Evolutionary conservation across 1,140 invertebrate species (phyloP).

Genomic region (Holcopasites calliopsidis): DNA sequence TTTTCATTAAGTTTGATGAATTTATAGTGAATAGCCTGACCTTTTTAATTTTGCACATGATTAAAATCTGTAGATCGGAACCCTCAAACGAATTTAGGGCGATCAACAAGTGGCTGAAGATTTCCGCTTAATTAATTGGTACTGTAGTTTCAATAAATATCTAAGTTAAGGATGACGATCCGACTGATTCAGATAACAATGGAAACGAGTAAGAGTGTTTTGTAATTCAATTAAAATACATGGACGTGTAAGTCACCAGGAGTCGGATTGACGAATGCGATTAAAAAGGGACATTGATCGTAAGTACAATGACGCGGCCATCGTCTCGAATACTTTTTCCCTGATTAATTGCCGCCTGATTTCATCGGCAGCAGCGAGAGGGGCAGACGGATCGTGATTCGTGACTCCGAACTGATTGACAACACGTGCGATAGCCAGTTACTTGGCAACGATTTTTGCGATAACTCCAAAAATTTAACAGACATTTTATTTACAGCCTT

Average conservation of each 20-base stretch:
- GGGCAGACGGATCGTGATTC: background rate
- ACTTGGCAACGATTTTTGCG: background rate
- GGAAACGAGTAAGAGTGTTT: background rate
- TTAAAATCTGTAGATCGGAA: too few species aligned
- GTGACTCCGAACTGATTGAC: slow-evolving; percentile 11
- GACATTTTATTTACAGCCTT: slow-evolving; percentile 8
- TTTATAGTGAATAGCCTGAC: too few species aligned
- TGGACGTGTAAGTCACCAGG: background rate
- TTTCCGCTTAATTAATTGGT: too few species aligned
- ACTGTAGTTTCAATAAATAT: too few species aligned
- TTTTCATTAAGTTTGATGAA: too few species aligned
- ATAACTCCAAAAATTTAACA: slow-evolving; percentile 3
- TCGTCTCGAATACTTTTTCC: slow-evolving; percentile 24
- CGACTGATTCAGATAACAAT: background rate
- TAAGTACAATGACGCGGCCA: background rate
- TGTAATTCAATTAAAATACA: background rate
- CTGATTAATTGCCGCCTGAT: slow-evolving; percentile 35
- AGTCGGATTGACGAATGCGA: background rate
- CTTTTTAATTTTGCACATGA: too few species aligned
- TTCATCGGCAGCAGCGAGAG: background rate
- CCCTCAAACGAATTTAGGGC: too few species aligned
- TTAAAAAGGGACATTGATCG: slow-evolving; percentile 1
- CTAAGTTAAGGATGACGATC: too few species aligned
- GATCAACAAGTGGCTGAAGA: too few species aligned
- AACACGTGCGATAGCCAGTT: background rate